Evolutionary conservation across 2,113 vertebrate genomes (phyloP).

Genomic region (Platichthys stellatus): DNA sequence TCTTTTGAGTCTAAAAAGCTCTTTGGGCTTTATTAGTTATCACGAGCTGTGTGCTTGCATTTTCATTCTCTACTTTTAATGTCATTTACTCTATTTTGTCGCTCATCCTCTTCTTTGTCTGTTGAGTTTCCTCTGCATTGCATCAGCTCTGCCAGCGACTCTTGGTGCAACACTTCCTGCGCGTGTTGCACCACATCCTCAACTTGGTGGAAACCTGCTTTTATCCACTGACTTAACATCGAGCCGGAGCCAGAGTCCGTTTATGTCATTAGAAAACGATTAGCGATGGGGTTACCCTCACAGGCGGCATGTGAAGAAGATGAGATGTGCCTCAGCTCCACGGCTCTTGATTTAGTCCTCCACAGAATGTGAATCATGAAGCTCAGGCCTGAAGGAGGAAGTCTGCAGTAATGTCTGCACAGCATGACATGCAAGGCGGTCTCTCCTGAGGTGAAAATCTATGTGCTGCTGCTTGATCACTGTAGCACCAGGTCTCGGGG

Average conservation of each 20-base stretch:
- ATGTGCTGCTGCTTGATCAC: too few relatives aligned
- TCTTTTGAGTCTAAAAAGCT: neutral
- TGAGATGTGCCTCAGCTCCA: neutral
- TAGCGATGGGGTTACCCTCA: neutral
- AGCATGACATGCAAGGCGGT: conserved; percentile 5
- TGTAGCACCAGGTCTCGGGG: neutral
- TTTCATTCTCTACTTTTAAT: neutral
- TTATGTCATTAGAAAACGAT: neutral
- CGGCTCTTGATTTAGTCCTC: conserved; percentile 19
- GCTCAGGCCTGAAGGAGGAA: conserved; percentile 57
- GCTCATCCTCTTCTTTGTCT: neutral
- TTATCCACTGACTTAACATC: neutral
- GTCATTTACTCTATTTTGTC: neutral
- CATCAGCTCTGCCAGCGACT: conserved; percentile 34
- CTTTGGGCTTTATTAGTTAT: neutral
- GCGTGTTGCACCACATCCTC: neutral
- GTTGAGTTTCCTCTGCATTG: conserved; percentile 51
- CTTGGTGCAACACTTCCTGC: conserved; percentile 58
- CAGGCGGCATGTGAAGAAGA: neutral
- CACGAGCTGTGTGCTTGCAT: neutral
- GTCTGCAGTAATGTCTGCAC: conserved; percentile 42
- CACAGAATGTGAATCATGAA: conserved; percentile 65
- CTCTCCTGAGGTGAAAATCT: neutral
- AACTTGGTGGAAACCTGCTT: neutral
- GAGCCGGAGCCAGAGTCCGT: neutral